Evolutionary conservation across 2,113 vertebrate genomes (phyloP).

Genomic region (Lophius piscatorius): DNA sequence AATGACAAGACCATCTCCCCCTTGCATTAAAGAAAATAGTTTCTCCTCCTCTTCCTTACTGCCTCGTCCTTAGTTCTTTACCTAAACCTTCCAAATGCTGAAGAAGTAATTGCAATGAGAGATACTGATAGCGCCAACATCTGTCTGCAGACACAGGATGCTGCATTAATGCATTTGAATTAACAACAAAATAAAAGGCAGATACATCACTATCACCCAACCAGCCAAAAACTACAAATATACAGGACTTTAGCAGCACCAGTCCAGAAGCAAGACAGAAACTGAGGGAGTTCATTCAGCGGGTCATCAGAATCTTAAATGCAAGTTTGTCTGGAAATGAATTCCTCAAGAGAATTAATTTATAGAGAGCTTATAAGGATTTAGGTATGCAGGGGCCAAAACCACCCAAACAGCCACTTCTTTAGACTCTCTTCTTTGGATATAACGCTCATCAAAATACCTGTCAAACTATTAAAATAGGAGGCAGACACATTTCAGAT

Average conservation of each 20-base stretch:
- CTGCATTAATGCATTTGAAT: slow-evolving; percentile 12
- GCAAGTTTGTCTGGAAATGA: slow-evolving; percentile 15
- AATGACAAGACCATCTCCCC: slow-evolving; percentile 54
- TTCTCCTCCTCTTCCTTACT: slow-evolving; percentile 27
- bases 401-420: slow-evolving; percentile 45
- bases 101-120: slow-evolving; percentile 10
- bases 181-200: background rate
- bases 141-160: slow-evolving; percentile 25
- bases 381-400: slow-evolving; percentile 29
- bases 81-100: slow-evolving; percentile 49
- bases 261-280: background rate
- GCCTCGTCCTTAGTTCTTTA: slow-evolving; percentile 36
- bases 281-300: background rate
- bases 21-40: slow-evolving; percentile 41
- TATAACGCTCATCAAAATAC: slow-evolving; percentile 44
- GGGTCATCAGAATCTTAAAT: slow-evolving; percentile 1
- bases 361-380: slow-evolving; percentile 36
- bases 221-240: slow-evolving; percentile 19
- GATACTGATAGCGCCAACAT: background rate
- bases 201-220: slow-evolving; percentile 7
- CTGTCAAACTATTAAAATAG: slow-evolving; percentile 36
- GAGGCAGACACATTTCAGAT: background rate
- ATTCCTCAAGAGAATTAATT: slow-evolving; percentile 47
- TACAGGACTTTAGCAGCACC: no score
- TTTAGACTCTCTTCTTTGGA: slow-evolving; percentile 15